These are phyloP conservation scores for Poeciliopsis gracilis DNA, from an alignment of 2,797 vertebrate species.

Conservation along the genomic window DNA sequence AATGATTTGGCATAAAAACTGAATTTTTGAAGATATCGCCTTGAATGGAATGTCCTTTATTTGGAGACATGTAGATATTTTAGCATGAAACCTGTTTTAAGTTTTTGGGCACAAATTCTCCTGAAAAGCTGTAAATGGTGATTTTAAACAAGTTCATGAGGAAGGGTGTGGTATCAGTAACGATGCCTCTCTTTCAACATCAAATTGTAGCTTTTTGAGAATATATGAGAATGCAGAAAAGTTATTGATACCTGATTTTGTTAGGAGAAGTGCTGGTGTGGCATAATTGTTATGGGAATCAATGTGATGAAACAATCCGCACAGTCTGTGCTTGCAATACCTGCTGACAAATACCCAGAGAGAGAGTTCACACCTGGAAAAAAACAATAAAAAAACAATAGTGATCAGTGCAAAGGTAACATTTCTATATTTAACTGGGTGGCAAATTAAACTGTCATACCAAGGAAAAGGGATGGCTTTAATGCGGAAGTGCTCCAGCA, in stretches of 20 bases:
- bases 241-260: conserved; percentile 65
- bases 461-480: conserved; percentile 70
- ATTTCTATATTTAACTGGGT: neutral
- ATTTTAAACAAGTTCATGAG: neutral
- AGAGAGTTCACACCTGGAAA: conserved; percentile 76
- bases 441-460: conserved; percentile 57
- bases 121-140: neutral
- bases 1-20: neutral
- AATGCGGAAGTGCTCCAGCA: conserved; percentile 75
- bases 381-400: conserved; percentile 1
- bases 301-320: conserved; percentile 79
- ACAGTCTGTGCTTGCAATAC: conserved; percentile 64
- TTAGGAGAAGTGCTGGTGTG: conserved; percentile 79
- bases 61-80: neutral
- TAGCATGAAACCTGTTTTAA: neutral
- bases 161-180: neutral
- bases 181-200: neutral
- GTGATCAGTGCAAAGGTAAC: neutral
- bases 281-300: conserved; percentile 67
- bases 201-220: neutral
- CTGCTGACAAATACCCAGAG: conserved; percentile 79
- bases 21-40: no score
- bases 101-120: neutral
- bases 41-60: neutral
- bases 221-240: neutral